Conservation (phyloP, 2,888 invertebrate species). For the Agrotis ipsilon region DNA sequence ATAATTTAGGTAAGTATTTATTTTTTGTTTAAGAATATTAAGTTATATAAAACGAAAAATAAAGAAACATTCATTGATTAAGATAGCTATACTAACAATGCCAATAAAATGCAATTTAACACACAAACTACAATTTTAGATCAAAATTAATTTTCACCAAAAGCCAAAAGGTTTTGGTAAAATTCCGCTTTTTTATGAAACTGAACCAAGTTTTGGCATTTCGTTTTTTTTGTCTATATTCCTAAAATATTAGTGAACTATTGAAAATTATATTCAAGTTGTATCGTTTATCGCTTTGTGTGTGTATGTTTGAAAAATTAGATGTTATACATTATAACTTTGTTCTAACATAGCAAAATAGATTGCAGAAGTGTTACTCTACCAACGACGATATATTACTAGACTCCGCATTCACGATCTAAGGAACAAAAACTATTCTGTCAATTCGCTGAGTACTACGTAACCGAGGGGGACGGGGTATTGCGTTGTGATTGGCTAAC, state of each 20-base stretch:
- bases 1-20: too few species aligned
- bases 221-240: conserved; percentile 30
- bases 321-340: conserved; percentile 34
- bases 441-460: too few species aligned
- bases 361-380: conserved; percentile 12
- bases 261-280: conserved; percentile 75
- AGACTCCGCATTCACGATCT: too few species aligned
- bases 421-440: too few species aligned
- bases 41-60: too few species aligned
- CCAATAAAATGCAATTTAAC: conserved; percentile 23
- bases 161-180: background rate
- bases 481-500: too few species aligned
- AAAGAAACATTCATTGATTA: too few species aligned
- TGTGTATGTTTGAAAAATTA: conserved; percentile 69
- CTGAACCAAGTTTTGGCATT: conserved; percentile 26
- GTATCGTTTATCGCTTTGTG: conserved; percentile 71
- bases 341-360: background rate
- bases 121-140: conserved; percentile 8
- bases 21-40: too few species aligned
- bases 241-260: conserved; percentile 69
- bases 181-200: background rate
- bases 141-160: conserved; percentile 8
- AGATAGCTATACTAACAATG: conserved; percentile 2
- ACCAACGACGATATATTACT: too few species aligned
- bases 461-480: too few species aligned